Evolutionary conservation across 2,113 vertebrate species (phyloP).

Genomic region (Podarcis raffonei): DNA sequence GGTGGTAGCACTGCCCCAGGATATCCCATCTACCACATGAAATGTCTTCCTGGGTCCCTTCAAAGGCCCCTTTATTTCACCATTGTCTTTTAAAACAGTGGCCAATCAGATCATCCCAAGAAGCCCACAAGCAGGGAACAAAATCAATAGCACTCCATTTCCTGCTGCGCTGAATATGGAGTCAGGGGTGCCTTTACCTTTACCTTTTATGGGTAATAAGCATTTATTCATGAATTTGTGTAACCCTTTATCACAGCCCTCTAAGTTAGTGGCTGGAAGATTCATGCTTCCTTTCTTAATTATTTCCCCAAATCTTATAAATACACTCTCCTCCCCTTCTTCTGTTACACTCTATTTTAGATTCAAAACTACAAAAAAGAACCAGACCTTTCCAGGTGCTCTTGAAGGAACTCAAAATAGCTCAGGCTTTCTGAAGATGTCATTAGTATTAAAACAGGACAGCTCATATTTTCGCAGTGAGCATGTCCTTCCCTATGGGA

Average conservation of each 20-base stretch:
- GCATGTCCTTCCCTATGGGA: neutral
- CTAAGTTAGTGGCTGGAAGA: neutral
- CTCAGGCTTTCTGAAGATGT: conserved; percentile 7
- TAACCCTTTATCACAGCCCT: neutral
- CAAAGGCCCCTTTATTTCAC: neutral
- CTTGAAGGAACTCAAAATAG: conserved; percentile 27
- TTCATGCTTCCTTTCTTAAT: neutral
- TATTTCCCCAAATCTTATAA: neutral
- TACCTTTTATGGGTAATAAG: neutral
- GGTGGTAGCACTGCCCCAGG: no score
- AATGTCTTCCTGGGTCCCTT: no score
- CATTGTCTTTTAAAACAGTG: neutral
- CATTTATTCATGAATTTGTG: neutral
- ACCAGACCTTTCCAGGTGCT: conserved; percentile 19
- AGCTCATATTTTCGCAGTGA: neutral
- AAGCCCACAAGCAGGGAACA: neutral
- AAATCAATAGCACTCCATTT: neutral
- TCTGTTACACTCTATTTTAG: neutral
- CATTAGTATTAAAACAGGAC: conserved; percentile 10
- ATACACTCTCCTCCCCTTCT: neutral
- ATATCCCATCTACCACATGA: no score
- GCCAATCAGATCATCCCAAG: neutral
- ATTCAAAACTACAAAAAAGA: neutral
- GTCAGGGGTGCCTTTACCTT: no score
- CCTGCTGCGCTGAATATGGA: neutral